These are phyloP conservation scores for Phodopus roborovskii DNA, from an alignment of 2,113 vertebrate species.

Conservation along the genomic window DNA sequence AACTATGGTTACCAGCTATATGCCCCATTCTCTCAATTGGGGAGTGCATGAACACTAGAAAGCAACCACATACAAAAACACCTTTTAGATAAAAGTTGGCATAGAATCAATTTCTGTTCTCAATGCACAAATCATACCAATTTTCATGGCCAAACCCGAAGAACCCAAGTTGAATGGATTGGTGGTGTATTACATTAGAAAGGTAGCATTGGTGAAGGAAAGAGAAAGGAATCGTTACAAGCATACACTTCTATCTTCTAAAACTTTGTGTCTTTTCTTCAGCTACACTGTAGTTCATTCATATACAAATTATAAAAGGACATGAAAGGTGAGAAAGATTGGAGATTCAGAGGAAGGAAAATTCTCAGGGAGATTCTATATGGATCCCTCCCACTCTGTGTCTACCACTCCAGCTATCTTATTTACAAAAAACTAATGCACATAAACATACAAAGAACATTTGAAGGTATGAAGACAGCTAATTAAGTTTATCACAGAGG, in stretches of 20 bases:
- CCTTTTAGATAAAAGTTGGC: background rate
- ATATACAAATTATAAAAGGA: background rate
- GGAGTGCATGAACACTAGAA: background rate
- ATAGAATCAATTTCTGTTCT: background rate
- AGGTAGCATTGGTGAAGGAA: background rate
- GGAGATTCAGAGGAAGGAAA: background rate
- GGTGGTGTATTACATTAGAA: background rate
- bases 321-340: too few species aligned
- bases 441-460: background rate
- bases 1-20: fast-evolving
- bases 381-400: background rate
- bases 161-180: too few species aligned
- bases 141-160: background rate
- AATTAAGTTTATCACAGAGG: background rate
- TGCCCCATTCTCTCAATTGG: background rate
- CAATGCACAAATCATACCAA: background rate
- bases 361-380: background rate
- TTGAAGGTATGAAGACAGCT: background rate
- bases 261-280: background rate
- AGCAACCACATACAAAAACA: background rate
- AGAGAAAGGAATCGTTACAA: background rate
- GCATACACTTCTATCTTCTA: background rate
- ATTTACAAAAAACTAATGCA: background rate
- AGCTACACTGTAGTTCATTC: background rate
- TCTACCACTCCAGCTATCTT: background rate